Evolutionary conservation across 1,140 invertebrate genomes (phyloP), one percentile per base, ranked within the genome.

Genomic region (silkworm (Bombyx mori)): DNA sequence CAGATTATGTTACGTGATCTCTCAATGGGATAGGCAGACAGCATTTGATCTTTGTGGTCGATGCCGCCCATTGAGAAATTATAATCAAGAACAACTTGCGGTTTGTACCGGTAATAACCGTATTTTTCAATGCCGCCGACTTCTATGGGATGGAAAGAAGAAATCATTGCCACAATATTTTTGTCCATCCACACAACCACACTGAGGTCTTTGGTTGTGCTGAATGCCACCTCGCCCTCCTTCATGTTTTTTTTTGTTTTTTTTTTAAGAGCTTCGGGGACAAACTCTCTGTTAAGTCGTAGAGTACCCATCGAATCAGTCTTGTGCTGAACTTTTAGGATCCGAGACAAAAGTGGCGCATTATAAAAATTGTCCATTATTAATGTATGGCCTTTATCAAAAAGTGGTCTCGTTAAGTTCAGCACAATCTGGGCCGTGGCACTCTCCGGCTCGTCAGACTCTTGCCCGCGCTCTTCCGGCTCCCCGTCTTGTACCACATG

Each of bases 281-380:
- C 60, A 53, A 62, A 62, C 52, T 62, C 51, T 7, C 56, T 42
- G 45, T 51, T 58, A 48, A 50, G 56, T 22, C 56, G 61, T 18
- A 68, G 59, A 51, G 61, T 63, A 52, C 60, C 65, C 53, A 63
- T 60, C 10, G 59, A 26, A 42, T 63, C 61, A 44, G 59, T 67
- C 42, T 60, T 57, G 12, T 62, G 56, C 52, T 56, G 48, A 8
- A 5, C 3, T 52, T 67, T n/a, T n/a, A n/a, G n/a, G n/a, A n/a
- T n/a, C n/a, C n/a, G n/a, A n/a, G n/a, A n/a, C n/a, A n/a, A n/a
- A n/a, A n/a, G n/a, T n/a, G n/a, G n/a, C n/a, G n/a, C n/a, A n/a
- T n/a, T n/a, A n/a, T n/a, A n/a, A n/a, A 63, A 0, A 67, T 43
- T 18, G 50, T n/a, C 54, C 65, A 9, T 67, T 3, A 63, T 52